Evolutionary conservation across 92 coral and sea anemone genomes (phyloP).

Genomic region (Virgularia gustaviana): DNA sequence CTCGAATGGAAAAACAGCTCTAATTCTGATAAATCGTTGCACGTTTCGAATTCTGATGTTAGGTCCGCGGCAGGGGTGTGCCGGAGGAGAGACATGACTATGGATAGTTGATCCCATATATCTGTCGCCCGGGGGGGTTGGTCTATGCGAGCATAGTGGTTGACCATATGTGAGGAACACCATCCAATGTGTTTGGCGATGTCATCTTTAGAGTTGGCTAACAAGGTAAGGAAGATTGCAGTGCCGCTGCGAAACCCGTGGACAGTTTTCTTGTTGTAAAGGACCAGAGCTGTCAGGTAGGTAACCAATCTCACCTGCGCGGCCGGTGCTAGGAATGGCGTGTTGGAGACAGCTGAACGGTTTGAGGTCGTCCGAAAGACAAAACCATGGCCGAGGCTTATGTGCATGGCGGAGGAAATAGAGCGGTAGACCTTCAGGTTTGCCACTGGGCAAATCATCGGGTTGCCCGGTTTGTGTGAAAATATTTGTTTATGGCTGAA

Average conservation of each 20-base stretch:
- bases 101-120: too few species aligned
- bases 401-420: constrained; percentile 30
- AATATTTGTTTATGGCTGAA: constrained; percentile 14
- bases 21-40: too few species aligned
- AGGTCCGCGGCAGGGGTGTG: too few species aligned
- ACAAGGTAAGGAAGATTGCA: constrained; percentile 50
- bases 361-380: too few species aligned
- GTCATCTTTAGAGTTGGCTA: constrained; percentile 46
- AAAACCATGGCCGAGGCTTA: constrained; percentile 36
- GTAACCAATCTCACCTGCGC: constrained; percentile 34
- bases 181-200: constrained; percentile 45
- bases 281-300: constrained; percentile 29
- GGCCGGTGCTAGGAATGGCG: constrained; percentile 40
- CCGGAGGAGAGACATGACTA: too few species aligned
- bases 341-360: too few species aligned
- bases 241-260: constrained; percentile 50
- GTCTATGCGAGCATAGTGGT: constrained; percentile 33
- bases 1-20: too few species aligned
- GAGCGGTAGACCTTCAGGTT: constrained; percentile 40
- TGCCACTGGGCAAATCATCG: constrained; percentile 55
- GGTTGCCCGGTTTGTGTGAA: constrained; percentile 28
- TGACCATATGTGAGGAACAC: constrained; percentile 49
- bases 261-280: constrained; percentile 42
- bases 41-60: too few species aligned
- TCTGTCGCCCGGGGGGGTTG: constrained; percentile 10